Conservation (phyloP, 2,113 vertebrate species). For the Hydrochoerus hydrochaeris region DNA sequence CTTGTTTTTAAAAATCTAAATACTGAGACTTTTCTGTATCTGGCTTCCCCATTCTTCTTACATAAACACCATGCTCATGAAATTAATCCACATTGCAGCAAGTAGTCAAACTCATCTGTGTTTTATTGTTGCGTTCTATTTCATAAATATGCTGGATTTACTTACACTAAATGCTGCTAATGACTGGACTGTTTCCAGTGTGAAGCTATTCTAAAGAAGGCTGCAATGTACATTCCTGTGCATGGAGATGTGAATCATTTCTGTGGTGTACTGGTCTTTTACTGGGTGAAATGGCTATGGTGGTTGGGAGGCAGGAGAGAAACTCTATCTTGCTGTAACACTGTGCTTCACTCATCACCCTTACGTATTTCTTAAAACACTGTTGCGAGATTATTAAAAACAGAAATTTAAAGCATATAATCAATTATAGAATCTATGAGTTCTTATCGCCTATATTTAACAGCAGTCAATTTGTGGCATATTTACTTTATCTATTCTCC, state of each 20-base stretch:
- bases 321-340: background rate
- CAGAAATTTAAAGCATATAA: background rate
- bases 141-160: background rate
- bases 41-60: background rate
- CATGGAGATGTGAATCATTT: background rate
- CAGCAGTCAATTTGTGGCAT: background rate
- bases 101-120: background rate
- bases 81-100: background rate
- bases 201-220: background rate
- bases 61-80: background rate
- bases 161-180: background rate
- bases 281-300: background rate
- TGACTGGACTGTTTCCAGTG: constrained; percentile 3
- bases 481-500: background rate
- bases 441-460: background rate
- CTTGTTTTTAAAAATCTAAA: constrained; percentile 22
- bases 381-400: background rate
- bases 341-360: background rate
- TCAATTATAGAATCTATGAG: background rate
- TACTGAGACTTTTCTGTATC: background rate
- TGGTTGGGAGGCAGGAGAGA: background rate
- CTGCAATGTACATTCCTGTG: background rate
- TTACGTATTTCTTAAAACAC: background rate
- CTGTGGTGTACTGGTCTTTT: background rate
- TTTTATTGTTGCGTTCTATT: background rate